Evolutionary conservation across 2,888 invertebrate genomes (phyloP).

Genomic region (Aleiodes leptofemur): DNA sequence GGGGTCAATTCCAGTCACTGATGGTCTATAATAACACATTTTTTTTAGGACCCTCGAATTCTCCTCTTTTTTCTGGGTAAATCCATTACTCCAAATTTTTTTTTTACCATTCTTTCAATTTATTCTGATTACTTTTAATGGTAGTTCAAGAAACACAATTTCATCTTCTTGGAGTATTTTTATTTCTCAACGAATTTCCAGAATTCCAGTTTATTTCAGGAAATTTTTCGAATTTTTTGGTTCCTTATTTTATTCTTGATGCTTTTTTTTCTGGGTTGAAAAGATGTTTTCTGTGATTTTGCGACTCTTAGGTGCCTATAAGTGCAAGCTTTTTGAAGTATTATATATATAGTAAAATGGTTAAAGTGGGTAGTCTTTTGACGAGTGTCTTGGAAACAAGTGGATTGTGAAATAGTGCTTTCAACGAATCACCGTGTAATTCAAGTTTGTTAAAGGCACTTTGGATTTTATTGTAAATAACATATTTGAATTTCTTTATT

Average conservation of each 20-base stretch:
- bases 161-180: no score
- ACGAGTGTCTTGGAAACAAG: slow-evolving; percentile 23
- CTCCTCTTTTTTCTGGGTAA: no score
- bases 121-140: no score
- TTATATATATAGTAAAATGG: slow-evolving; percentile 19
- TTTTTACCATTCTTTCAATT: no score
- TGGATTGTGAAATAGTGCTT: slow-evolving; percentile 23
- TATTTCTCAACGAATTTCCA: no score
- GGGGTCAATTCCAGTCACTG: not conserved
- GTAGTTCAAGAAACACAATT: no score
- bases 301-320: not conserved
- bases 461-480: no score
- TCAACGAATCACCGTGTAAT: slow-evolving; percentile 9
- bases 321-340: slow-evolving; percentile 19
- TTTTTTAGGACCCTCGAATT: no score
- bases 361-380: slow-evolving; percentile 25
- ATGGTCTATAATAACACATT: not conserved
- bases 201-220: no score
- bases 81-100: no score
- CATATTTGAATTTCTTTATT: not conserved
- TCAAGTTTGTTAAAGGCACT: not conserved
- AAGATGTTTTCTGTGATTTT: slow-evolving; percentile 20
- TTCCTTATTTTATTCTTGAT: not conserved
- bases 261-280: not conserved
- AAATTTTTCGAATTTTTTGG: slow-evolving; percentile 2